phyloP scores from a whole-genome alignment of 2,888 invertebrate genomes.

The Drosophila nigritarsus region DNA sequence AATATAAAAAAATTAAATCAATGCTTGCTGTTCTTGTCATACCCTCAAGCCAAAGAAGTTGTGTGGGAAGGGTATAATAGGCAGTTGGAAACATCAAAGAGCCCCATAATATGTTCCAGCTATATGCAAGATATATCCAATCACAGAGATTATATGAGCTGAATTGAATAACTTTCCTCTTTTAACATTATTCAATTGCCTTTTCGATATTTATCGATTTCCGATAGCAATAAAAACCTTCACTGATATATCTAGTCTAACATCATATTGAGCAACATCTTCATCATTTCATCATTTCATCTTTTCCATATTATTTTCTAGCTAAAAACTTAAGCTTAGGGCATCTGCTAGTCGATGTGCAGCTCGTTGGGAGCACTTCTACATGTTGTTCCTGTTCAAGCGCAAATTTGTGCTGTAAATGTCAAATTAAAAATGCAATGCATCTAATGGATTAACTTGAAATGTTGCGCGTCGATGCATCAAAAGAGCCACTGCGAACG shows the following conservation, averaged over 20 bases:
- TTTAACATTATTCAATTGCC: neutral
- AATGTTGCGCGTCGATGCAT: conserved; percentile 71
- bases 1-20: conserved; percentile 14
- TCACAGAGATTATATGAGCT: neutral
- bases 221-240: neutral
- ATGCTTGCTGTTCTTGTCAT: conserved; percentile 27
- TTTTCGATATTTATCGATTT: neutral
- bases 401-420: conserved; percentile 72
- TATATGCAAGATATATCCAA: too few species aligned
- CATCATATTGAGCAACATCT: neutral
- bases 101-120: too few species aligned
- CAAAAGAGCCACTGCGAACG: conserved; percentile 27
- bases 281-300: too few species aligned
- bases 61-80: neutral
- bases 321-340: rapidly evolving
- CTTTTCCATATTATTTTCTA: neutral
- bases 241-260: rapidly evolving
- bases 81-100: neutral
- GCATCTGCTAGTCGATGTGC: neutral
- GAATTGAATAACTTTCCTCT: neutral
- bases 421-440: conserved; percentile 79
- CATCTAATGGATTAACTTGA: conserved; percentile 75
- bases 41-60: neutral
- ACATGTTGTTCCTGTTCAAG: conserved; percentile 23
- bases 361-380: neutral